Base-by-base conservation (phyloP, 2,888 invertebrate genomes). In the Rhagonycha lutea region DNA sequence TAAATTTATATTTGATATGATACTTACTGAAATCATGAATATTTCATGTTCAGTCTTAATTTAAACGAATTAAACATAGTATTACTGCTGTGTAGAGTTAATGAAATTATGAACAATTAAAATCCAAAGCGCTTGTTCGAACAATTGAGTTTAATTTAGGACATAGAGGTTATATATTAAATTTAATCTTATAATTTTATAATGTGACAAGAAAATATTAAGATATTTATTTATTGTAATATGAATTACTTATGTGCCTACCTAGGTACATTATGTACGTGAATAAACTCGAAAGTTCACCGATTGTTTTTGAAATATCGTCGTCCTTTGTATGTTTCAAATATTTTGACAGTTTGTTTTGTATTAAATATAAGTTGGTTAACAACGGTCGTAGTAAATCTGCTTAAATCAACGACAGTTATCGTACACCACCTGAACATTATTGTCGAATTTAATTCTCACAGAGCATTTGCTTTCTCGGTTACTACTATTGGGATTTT, bases 141-240 rank as follows among this genome's bases (percentile, higher is more conserved):
- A 72, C 72, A 72, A 72, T 72, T 72, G 61, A 47, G 68, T 73
- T 62, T 68, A 73, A 73, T 73, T 73, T 69, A 73, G 62, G 63
- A 69, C 62, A 63, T 69, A 69, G 63, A 32, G 69, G 63, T 69
- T 73, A 32, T 69, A 29, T 14, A 69, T 73, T 62, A 73, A 73
- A 69, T 69, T 62, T 28, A 65, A 65, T 65, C n/a, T 65, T 65
- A 65, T 26, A 65, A 65, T 65, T 65, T 65, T 24, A 24, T 65
- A 65, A 65, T 65, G 8, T 24, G 63, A 65, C 47, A 47, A 47
- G 47, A 47, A 47, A 47, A 47, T 47, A 47, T 47, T 47, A 47
- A 47, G 47, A 47, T 47, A 47, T 47, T 47, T 47, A 47, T 47
- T 47, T 47, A n/a, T 47, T 8, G 47, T 47, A n/a, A 47, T 47